Evolutionary conservation across 2,888 invertebrate genomes (phyloP), one percentile per base, ranked within the genome.

Genomic region (Aleiodes testaceus): DNA sequence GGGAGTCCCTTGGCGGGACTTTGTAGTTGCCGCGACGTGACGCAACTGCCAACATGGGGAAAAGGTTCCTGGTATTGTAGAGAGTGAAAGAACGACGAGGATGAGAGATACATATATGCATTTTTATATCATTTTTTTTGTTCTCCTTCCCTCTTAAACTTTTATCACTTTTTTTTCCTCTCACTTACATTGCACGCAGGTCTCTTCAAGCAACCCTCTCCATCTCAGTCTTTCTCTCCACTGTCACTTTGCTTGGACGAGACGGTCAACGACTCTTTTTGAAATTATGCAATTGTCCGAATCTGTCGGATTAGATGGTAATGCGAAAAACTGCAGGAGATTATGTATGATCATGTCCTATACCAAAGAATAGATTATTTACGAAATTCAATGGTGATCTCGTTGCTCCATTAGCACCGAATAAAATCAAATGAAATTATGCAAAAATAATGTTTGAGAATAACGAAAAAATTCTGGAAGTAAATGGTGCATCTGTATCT

Each of bases 21-120:
- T 87, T 87, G 87, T 87, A 85, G 85, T 87, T 80, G 85, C 86
- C 85, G 87, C 86, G 84, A 87, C 87, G 87, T 87, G 87, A 86
- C 81, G 84, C 80, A 86, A 85, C 84, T 85, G 82, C 81, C 80
- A 86, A 86, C 83, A 80, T 79, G 75, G 80, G 79, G 80, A 81
- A 81, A 82, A 83, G 80, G 80, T 85, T 85, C 85, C 79, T 79
- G 81, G 86, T 85, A 86, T 84, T 84, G 79, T 75, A 70, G 77
- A 72, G 70, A 74, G 72, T 69, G 74, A 66, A 72, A 69, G 67
- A 66, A 64, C 72, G 72, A 66, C 16, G 55, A 69, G 69, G 63
- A 70, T 64, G 68, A 49, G 68, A 67, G 70, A 59, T 64, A 61
- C 52, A 67, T 61, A 72, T 70, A 49, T 50, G 70, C 49, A 50